Evolutionary conservation across 2,797 vertebrate species (phyloP).

Genomic region (Pelochelys cantorii): DNA sequence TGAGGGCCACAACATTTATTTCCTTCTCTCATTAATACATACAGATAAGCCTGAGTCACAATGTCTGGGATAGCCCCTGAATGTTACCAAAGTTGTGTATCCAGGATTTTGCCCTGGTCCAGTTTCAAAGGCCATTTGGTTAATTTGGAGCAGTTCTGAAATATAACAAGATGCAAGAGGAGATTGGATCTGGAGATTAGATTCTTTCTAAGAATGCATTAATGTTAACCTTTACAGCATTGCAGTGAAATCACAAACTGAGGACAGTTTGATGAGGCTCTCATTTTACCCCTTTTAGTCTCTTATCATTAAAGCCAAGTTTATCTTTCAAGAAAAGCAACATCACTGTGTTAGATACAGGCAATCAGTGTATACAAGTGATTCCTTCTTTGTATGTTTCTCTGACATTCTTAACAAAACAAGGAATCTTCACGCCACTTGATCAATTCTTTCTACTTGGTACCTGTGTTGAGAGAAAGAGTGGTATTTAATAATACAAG

Average conservation of each 20-base stretch:
- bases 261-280: not conserved
- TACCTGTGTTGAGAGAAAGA: not conserved
- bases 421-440: rapidly evolving
- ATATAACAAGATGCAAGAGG: constrained; percentile 4
- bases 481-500: not conserved
- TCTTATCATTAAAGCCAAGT: not conserved
- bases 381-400: not conserved
- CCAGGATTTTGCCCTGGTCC: not conserved
- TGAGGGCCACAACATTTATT: not conserved
- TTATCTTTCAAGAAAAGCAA: not conserved
- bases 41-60: not conserved
- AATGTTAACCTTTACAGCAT: not conserved
- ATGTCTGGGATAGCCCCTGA: not conserved
- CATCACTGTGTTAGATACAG: not conserved
- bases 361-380: not conserved
- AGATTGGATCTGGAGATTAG: not conserved
- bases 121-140: not conserved
- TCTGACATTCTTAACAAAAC: not conserved
- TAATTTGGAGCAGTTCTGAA: not conserved
- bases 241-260: not conserved
- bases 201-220: not conserved
- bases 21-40: not conserved
- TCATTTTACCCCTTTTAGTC: not conserved
- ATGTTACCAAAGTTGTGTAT: not conserved
- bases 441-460: not conserved